phyloP scores from a whole-genome alignment of 2,888 invertebrate species.

The Prionchulus punctatus region DNA sequence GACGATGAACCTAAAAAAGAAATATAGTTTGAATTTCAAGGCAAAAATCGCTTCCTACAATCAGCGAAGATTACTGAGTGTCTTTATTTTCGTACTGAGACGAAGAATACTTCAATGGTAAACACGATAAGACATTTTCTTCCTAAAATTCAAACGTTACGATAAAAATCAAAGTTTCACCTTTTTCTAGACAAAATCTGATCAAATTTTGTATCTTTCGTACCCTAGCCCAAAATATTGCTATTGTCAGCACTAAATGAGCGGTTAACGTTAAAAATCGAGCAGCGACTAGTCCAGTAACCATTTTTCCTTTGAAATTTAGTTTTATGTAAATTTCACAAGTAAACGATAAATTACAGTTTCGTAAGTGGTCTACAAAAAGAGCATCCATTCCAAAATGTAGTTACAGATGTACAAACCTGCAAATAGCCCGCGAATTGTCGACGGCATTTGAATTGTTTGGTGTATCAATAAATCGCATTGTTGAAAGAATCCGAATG shows the following conservation, averaged over 20 bases:
- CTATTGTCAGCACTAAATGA: constrained; percentile 50
- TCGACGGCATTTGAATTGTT: too few relatives aligned
- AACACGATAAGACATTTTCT: constrained; percentile 38
- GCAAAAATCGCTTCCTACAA: too few relatives aligned
- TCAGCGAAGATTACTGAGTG: constrained; percentile 27
- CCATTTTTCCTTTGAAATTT: too few relatives aligned
- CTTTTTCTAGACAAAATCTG: neutral
- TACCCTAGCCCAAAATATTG: constrained; percentile 51
- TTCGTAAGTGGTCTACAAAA: too few relatives aligned
- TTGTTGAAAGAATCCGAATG: too few relatives aligned
- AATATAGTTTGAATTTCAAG: constrained; percentile 10
- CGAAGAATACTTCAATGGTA: constrained; percentile 36
- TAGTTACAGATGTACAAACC: too few relatives aligned
- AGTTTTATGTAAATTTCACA: too few relatives aligned
- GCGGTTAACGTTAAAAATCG: constrained; percentile 53
- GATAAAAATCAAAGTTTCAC: neutral
- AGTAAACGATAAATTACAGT: too few relatives aligned
- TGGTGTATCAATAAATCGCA: too few relatives aligned
- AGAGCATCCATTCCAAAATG: too few relatives aligned
- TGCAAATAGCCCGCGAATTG: too few relatives aligned
- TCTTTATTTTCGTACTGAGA: constrained; percentile 36
- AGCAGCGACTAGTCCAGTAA: constrained; percentile 42
- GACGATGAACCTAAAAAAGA: constrained; percentile 46
- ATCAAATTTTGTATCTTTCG: constrained; percentile 19
- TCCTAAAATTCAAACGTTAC: constrained; percentile 32